Conservation (phyloP, 2,113 vertebrate genomes). For the Atrichornis clamosus region DNA sequence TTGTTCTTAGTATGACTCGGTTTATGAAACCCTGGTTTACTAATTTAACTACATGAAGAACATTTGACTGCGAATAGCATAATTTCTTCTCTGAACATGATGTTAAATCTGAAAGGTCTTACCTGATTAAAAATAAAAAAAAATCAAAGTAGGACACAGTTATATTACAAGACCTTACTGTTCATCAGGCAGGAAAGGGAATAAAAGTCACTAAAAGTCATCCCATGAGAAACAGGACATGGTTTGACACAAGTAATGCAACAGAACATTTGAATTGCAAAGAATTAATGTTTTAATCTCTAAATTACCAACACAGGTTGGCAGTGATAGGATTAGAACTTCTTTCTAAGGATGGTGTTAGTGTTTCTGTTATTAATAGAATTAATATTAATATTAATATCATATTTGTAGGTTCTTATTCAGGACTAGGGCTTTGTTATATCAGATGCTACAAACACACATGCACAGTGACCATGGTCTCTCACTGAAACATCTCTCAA, state of each 20-base stretch:
- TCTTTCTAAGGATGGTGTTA: background rate
- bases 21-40: background rate
- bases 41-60: background rate
- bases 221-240: background rate
- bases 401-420: background rate
- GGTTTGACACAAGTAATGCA: background rate
- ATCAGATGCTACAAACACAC: background rate
- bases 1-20: background rate
- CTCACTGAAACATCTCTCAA: background rate
- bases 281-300: background rate
- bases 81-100: background rate
- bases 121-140: background rate
- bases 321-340: background rate
- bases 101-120: background rate
- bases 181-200: background rate
- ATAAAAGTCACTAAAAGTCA: background rate
- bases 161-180: background rate
- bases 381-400: background rate
- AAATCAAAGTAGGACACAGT: background rate
- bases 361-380: background rate
- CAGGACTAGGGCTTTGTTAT: background rate
- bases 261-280: background rate
- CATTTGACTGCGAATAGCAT: background rate
- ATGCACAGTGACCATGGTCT: background rate
- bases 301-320: background rate